These are phyloP conservation scores for Alloscopus bannaensis DNA, from an alignment of 2,888 invertebrate species.

Conservation along the genomic window DNA sequence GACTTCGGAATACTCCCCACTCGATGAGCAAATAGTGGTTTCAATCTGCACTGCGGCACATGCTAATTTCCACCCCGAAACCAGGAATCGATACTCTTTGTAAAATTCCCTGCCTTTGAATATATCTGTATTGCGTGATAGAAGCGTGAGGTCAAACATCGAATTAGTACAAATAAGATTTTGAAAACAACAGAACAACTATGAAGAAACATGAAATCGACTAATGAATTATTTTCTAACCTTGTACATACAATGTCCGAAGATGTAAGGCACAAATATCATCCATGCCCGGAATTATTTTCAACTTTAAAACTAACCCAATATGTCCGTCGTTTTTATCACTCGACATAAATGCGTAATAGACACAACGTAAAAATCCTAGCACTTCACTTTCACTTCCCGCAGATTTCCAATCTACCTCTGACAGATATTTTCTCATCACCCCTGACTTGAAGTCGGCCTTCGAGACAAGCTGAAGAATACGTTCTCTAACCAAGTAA, in stretches of 20 bases:
- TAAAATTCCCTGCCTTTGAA: slow-evolving; percentile 22
- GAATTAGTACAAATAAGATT: no score
- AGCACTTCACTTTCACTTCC: not conserved
- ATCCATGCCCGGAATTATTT: slow-evolving; percentile 2
- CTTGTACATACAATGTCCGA: slow-evolving; percentile 15
- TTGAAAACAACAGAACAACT: not conserved
- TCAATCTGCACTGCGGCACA: slow-evolving; percentile 13
- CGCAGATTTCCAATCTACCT: slow-evolving; percentile 16
- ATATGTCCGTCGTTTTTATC: not conserved
- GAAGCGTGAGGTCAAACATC: no score
- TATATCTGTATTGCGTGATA: not conserved
- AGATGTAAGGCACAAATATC: slow-evolving; percentile 16
- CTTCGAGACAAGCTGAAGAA: slow-evolving; percentile 6
- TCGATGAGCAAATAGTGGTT: slow-evolving; percentile 1
- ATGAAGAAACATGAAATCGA: no score
- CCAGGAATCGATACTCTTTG: not conserved
- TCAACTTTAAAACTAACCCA: not conserved
- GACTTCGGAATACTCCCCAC: not conserved
- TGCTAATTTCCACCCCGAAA: slow-evolving; percentile 27
- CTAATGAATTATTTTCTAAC: not conserved
- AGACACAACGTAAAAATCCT: slow-evolving; percentile 12
- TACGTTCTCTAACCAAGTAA: slow-evolving; percentile 16
- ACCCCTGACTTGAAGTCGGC: not conserved
- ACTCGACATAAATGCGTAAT: not conserved
- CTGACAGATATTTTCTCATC: slow-evolving; percentile 13